phyloP scores from a whole-genome alignment of 2,888 invertebrate genomes.

The Polymixis flavicincta region DNA sequence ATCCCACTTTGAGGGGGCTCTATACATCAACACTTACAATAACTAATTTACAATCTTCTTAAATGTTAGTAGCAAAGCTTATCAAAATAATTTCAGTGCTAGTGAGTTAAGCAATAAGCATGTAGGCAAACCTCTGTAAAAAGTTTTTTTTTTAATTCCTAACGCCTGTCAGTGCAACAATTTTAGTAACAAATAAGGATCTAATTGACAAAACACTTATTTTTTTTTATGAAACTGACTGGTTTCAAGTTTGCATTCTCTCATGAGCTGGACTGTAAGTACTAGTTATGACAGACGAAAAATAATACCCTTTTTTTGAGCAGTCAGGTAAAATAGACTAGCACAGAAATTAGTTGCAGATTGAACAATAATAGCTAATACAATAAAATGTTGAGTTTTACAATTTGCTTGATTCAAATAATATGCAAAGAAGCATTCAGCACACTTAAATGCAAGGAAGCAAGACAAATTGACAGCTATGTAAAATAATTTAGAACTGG shows the following conservation, averaged over 20 bases:
- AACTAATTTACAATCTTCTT: not conserved
- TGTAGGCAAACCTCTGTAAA: no score
- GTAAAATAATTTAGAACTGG: constrained; percentile 50
- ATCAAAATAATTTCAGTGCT: no score
- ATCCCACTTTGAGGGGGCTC: not conserved
- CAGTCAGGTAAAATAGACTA: not conserved
- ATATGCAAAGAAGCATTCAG: constrained; percentile 43
- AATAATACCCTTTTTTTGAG: not conserved
- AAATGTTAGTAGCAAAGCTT: not conserved
- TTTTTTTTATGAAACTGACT: no score
- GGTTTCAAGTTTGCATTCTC: no score
- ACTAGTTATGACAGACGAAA: not conserved
- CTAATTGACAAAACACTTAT: no score
- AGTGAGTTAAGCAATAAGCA: no score
- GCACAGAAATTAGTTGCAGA: constrained; percentile 4
- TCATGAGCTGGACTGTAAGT: no score
- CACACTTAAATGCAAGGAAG: constrained; percentile 51
- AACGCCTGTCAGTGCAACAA: no score
- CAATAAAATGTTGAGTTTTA: constrained; percentile 14
- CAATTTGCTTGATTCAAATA: constrained; percentile 50
- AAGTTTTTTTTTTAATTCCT: no score
- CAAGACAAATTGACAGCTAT: constrained; percentile 58
- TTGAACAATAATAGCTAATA: not conserved
- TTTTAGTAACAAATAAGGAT: no score
- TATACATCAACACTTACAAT: not conserved